A percentile compares a stretch with the other conserved stretches of the same genome.
These are phyloP conservation scores for Sapayoa aenigma DNA, from an alignment of 2,113 vertebrate genomes.

Conservation along the genomic window DNA sequence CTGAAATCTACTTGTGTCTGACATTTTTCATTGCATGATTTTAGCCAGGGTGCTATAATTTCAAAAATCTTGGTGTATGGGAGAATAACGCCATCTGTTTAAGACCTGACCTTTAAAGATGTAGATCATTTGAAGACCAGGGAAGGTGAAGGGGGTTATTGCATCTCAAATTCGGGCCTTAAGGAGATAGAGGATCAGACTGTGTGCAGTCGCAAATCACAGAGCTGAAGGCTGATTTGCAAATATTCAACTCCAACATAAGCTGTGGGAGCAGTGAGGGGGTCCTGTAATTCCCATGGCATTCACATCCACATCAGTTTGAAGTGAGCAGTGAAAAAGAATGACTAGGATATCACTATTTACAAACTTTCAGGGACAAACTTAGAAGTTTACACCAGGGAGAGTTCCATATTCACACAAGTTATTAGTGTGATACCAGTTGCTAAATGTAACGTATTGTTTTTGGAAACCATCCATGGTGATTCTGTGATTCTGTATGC, in stretches of 20 bases:
- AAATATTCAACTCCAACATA: not conserved
- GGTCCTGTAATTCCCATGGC: not conserved
- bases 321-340: not conserved
- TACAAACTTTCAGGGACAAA: not conserved
- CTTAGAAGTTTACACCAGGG: not conserved
- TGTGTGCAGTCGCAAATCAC: not conserved
- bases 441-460: not conserved
- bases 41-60: not conserved
- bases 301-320: not conserved
- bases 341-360: not conserved
- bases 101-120: not conserved
- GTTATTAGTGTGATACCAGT: not conserved
- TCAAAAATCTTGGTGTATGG: not conserved
- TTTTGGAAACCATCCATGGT: not conserved
- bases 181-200: rapidly evolving
- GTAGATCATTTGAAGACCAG: not conserved
- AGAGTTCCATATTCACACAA: not conserved
- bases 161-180: not conserved
- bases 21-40: not conserved
- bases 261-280: not conserved
- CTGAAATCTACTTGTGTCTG: not conserved
- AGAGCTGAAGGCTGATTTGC: not conserved
- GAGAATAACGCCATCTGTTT: not conserved
- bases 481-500: not conserved
- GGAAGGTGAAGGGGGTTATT: not conserved